Base-by-base conservation (phyloP, 2,113 vertebrate species). In the Cyprinodon variegatus region DNA sequence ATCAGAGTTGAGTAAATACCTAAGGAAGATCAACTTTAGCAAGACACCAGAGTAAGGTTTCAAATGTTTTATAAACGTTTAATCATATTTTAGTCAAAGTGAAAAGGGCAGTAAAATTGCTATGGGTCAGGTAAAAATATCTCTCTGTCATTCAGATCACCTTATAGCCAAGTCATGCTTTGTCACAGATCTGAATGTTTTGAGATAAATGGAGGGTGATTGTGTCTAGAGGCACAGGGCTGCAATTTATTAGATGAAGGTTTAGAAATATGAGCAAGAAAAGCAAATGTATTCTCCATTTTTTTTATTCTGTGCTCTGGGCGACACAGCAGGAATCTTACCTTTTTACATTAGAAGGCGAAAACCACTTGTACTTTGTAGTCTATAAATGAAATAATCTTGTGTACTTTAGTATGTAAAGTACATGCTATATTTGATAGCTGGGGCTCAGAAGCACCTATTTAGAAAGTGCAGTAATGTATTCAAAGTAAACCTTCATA, bases 181-280 rank as follows among this genome's bases (percentile, higher is more conserved):
- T 43, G 62, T 75, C 74, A 67, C 22, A 20, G 13, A 66, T 72
- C 48, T 60, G 43, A 68, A 45, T 57, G 29, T 36, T 60, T 15
- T 46, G 60, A 79, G 76, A 73, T 67, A 37, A 22, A 46, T 72
- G 68, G 74, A 69, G 79, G 71, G 69, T 63, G 72, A 85, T 85
- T 62, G 40, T 65, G 78, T 72, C 81, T 68, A n/a, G 70, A 70
- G 64, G 75, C 69, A 84, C 84, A 82, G 79, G 67, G 59, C 72
- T 50, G 62, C 64, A 75, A 81, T 86, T 83, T 82, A 70, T 83
- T 68, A 63, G 46, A 57, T 59, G 41, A 60, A 37, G 3, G 72
- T 11, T 65, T 46, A 77, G 61, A 79, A 63, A 29, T 69, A 73
- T 76, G 37, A 3, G 38, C 41, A 45, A 61, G 45, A 73, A 78